Percentiles rank a stretch among this genome's conserved stretches.
Evolutionary conservation across 2,113 vertebrate genomes (phyloP).

Genomic region (Ctenodactylus gundi): DNA sequence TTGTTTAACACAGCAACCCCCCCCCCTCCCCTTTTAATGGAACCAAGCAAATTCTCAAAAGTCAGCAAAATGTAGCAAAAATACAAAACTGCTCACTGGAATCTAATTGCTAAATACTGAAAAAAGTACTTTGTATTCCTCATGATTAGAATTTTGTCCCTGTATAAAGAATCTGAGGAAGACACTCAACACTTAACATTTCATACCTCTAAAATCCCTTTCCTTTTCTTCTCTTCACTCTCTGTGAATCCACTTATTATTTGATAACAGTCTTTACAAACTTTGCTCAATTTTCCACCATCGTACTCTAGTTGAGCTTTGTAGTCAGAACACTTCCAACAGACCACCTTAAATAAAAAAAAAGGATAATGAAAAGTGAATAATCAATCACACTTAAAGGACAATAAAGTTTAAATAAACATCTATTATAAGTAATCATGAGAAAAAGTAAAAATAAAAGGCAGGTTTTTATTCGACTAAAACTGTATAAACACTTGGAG

Average conservation of each 20-base stretch:
- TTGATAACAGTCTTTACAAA: constrained; percentile 94
- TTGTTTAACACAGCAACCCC: not conserved
- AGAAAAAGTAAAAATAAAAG: constrained; percentile 1
- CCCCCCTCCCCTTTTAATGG: not conserved
- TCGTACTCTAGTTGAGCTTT: constrained; percentile 95
- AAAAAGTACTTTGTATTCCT: not conserved
- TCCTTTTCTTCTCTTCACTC: constrained; percentile 90
- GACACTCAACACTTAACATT: not conserved
- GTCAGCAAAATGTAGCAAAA: not conserved
- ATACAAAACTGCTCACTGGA: not conserved
- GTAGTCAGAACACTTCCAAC: constrained; percentile 98
- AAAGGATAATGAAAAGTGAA: constrained; percentile 13
- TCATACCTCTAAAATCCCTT: constrained; percentile 95
- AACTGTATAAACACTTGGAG: not conserved
- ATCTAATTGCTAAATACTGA: not conserved
- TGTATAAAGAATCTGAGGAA: not conserved
- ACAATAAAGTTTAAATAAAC: not conserved
- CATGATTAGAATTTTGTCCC: not conserved
- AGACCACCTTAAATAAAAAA: constrained; percentile 91
- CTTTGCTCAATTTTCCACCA: constrained; percentile 92
- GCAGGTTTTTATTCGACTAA: not conserved
- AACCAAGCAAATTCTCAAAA: not conserved
- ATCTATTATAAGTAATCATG: not conserved
- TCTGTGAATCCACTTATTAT: constrained; percentile 88
- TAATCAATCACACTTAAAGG: not conserved